Conservation (phyloP, 1,140 invertebrate genomes). For the Drosophila tropicalis region DNA sequence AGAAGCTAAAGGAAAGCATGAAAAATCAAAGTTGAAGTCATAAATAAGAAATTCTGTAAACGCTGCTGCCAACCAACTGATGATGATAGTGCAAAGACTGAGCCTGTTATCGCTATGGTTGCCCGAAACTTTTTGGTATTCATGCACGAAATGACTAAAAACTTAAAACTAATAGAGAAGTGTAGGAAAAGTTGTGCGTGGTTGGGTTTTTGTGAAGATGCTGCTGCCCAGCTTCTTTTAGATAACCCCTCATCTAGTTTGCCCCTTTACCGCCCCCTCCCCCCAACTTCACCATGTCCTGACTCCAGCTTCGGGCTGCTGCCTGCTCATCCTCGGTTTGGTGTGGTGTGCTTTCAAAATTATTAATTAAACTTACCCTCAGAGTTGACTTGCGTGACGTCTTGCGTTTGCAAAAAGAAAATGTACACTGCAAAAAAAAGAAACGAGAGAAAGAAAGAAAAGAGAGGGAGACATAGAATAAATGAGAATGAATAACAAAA, state of each 20-base stretch:
- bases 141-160: conserved; percentile 73
- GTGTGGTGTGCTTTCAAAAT: conserved; percentile 62
- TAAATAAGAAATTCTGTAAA: conserved; percentile 56
- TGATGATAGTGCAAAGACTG: conserved; percentile 56
- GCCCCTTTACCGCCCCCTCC: no score
- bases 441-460: conserved; percentile 19
- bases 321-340: conserved; percentile 10
- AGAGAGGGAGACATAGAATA: conserved; percentile 20
- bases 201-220: neutral
- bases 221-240: conserved; percentile 1
- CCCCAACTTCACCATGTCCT: no score
- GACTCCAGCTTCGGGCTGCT: conserved; percentile 5
- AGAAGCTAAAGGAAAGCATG: conserved; percentile 12
- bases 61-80: conserved; percentile 26
- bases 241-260: neutral
- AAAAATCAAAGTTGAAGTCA: conserved; percentile 66
- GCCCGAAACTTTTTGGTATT: conserved; percentile 67
- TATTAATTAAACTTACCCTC: conserved; percentile 83
- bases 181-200: conserved; percentile 57
- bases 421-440: conserved; percentile 66
- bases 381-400: conserved; percentile 70
- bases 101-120: conserved; percentile 57
- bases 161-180: conserved; percentile 74
- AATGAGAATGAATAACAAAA: conserved; percentile 26
- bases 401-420: conserved; percentile 60